phyloP scores from a whole-genome alignment of 2,888 invertebrate genomes.

The Scaptomyza tumidula region DNA sequence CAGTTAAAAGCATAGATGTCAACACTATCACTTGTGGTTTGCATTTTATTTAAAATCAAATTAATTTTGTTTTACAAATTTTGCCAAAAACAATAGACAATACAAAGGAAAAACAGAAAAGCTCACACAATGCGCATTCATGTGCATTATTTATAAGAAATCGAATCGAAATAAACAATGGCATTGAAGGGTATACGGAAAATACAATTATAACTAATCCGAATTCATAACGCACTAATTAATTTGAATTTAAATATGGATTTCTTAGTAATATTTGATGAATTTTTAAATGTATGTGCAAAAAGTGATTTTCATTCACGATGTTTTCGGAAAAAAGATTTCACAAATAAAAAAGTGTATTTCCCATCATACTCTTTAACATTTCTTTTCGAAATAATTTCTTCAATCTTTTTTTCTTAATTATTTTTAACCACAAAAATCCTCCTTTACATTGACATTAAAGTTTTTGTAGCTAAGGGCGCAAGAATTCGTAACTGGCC shows the following conservation, averaged over 20 bases:
- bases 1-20: constrained; percentile 34
- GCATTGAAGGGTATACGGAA: not conserved
- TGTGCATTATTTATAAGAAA: constrained; percentile 1
- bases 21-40: constrained; percentile 62
- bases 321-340: no score
- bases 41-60: constrained; percentile 15
- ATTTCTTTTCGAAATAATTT: no score
- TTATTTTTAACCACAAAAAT: not conserved
- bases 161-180: not conserved
- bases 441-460: not conserved
- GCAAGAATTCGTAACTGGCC: not conserved
- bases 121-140: no score
- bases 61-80: constrained; percentile 14
- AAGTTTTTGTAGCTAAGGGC: not conserved
- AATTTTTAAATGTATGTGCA: not conserved
- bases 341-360: no score
- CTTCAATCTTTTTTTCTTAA: not conserved
- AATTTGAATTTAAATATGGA: not conserved
- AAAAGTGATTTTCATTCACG: not conserved
- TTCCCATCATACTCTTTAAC: no score
- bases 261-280: no score
- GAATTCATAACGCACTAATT: not conserved
- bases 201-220: not conserved
- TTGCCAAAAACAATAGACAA: not conserved
- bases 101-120: not conserved